These are phyloP conservation scores for Pterocles burchelli DNA, from an alignment of 2,113 vertebrate genomes.

Conservation along the genomic window DNA sequence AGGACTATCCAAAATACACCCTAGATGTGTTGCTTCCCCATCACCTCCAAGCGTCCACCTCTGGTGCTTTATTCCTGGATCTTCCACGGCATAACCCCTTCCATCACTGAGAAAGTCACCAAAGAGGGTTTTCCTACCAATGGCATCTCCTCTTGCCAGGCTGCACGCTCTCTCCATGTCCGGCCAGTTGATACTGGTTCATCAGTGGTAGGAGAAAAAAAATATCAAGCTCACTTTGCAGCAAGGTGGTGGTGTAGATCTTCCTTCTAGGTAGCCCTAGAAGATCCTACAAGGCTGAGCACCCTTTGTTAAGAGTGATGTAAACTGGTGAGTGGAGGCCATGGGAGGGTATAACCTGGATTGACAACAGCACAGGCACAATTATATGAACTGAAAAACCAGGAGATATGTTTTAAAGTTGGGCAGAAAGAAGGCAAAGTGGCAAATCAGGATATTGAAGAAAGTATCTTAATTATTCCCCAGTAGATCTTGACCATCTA, in stretches of 20 bases:
- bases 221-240: background rate
- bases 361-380: fast-evolving
- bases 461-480: background rate
- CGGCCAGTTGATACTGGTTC: background rate
- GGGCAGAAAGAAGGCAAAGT: background rate
- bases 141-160: background rate
- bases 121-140: background rate
- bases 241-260: background rate
- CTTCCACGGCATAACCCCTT: background rate
- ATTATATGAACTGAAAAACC: background rate
- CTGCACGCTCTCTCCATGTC: fast-evolving
- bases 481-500: background rate
- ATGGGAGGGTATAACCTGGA: background rate
- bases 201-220: background rate
- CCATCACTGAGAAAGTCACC: background rate
- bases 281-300: background rate
- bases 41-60: fast-evolving
- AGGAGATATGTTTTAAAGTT: background rate
- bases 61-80: background rate
- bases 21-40: background rate
- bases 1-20: fast-evolving
- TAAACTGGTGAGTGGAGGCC: background rate
- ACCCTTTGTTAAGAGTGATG: background rate
- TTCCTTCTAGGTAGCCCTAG: background rate
- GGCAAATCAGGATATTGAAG: background rate